Conservation (phyloP, 1,140 invertebrate genomes). For the Diprion similis region DNA sequence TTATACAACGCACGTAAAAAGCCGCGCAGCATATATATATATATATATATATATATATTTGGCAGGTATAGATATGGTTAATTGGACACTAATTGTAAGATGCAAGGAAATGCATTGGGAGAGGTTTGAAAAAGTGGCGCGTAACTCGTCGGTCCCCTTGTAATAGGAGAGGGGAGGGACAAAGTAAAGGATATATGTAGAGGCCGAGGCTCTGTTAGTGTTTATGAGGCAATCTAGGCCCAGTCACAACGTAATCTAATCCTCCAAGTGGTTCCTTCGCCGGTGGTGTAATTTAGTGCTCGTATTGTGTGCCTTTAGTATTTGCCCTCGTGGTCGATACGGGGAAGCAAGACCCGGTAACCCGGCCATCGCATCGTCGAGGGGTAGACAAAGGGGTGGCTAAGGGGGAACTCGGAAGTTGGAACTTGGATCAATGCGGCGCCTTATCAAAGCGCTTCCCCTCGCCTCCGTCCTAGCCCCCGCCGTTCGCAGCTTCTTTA, state of each 20-base stretch:
- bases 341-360: conserved; percentile 4
- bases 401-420: not conserved
- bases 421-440: conserved; percentile 4
- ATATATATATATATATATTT: too few species aligned
- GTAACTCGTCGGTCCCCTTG: too few species aligned
- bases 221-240: conserved; percentile 1
- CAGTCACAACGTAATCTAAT: conserved; percentile 5
- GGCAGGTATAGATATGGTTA: too few species aligned
- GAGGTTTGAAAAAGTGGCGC: too few species aligned
- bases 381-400: not conserved
- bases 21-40: too few species aligned
- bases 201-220: not conserved
- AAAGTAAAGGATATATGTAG: too few species aligned
- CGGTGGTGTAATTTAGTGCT: not conserved
- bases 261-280: not conserved
- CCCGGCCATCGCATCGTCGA: not conserved
- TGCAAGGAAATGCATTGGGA: too few species aligned
- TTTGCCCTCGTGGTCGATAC: conserved; percentile 6
- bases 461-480: not conserved
- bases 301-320: conserved; percentile 7
- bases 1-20: too few species aligned
- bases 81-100: too few species aligned
- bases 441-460: conserved; percentile 4
- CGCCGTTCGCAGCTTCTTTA: not conserved
- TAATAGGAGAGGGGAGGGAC: too few species aligned